phyloP scores from a whole-genome alignment of 1,140 invertebrate species.

The Ectropis grisescens region DNA sequence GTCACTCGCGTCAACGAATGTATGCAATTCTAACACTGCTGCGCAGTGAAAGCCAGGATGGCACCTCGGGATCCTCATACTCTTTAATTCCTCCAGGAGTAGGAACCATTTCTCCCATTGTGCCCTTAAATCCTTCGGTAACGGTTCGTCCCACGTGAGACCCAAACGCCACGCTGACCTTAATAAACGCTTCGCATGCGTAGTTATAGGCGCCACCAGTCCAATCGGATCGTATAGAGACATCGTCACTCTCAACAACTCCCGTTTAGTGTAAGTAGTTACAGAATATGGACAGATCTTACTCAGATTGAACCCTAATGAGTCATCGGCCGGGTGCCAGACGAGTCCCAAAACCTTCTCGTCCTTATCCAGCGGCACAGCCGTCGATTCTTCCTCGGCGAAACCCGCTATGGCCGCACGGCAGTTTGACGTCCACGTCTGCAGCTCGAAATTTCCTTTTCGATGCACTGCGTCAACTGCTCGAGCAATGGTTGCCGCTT shows the following conservation, averaged over 20 bases:
- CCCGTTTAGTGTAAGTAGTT: constrained; percentile 5
- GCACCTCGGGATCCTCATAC: too few relatives aligned
- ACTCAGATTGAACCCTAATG: neutral
- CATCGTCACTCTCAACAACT: constrained; percentile 1
- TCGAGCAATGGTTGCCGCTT: neutral
- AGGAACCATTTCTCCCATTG: too few relatives aligned
- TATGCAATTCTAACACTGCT: too few relatives aligned
- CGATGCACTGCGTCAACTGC: neutral
- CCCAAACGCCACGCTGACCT: constrained; percentile 31
- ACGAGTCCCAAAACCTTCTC: neutral
- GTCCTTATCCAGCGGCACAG: neutral
- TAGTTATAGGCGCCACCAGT: constrained; percentile 20
- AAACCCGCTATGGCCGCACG: neutral
- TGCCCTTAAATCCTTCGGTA: neutral
- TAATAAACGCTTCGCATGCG: constrained; percentile 26
- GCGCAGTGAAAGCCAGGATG: too few relatives aligned
- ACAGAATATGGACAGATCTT: too few relatives aligned
- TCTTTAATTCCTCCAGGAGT: too few relatives aligned
- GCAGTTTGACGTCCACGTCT: neutral
- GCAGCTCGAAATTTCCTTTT: neutral
- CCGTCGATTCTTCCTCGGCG: neutral
- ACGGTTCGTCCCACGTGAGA: constrained; percentile 33
- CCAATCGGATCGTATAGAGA: constrained; percentile 38
- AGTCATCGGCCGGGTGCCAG: neutral
- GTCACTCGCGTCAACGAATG: too few relatives aligned